Evolutionary conservation across 2,797 vertebrate genomes (phyloP), one percentile per base, ranked within the genome.

Genomic region (Dryobates pubescens): DNA sequence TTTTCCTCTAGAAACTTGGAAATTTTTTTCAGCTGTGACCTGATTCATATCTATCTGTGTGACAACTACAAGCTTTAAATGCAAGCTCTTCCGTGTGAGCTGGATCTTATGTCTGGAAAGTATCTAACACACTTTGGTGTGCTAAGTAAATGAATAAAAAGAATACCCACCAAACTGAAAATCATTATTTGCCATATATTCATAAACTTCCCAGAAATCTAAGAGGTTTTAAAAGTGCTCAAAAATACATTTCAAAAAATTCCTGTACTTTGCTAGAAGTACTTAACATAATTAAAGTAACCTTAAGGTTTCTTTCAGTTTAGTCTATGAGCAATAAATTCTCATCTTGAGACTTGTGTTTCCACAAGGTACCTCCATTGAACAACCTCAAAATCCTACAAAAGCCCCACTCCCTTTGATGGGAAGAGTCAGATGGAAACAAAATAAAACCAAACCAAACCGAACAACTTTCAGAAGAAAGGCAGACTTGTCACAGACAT

Each of bases 251-350:
- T 49, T 36, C 70, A 65, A 45, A 87, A 81, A 82, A 70, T 47
- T 70, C 6, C 18, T 65, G 2, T 19, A 59, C 34, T 67, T 53
- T 54, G 29, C 34, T 79, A 84, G 22, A 20, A 76, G 13, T 24
- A 76, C 29, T 29, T 38, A 65, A 69, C 12, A 38, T 11, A 88
- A 82, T 32, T 53, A 43, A 84, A 69, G 19, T 65, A 65, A 62
- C 30, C 68, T 81, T 7, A 59, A 81, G 51, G n/a, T 70, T 90
- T 63, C 47, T 75, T 80, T 65, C 22, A 47, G 74, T 92, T 92
- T 51, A 82, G 27, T 17, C 16, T 76, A 54, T 49, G 3, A 67
- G 64, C 43, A 89, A 84, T 47, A 73, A 72, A 67, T 24, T 62
- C 7, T 78, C n/a, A 81, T 43, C 47, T 24, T 63, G 82, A 80